Percentiles rank a stretch among this genome's conserved stretches.
Evolutionary conservation across 2,888 invertebrate genomes (phyloP).

Genomic region (Protonemura montana): DNA sequence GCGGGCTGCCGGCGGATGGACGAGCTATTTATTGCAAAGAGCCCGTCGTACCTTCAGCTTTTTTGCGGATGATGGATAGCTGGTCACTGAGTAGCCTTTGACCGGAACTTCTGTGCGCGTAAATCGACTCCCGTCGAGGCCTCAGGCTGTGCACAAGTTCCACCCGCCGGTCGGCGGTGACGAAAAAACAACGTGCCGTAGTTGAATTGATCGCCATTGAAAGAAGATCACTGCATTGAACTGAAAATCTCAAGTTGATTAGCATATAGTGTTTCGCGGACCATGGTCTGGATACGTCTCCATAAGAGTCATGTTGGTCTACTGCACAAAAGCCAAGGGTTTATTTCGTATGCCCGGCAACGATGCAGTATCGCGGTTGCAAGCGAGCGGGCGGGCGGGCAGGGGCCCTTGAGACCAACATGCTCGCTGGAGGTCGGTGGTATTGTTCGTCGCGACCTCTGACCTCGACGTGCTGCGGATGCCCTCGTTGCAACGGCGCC

Average conservation of each 20-base stretch:
- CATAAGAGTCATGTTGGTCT: too few species aligned
- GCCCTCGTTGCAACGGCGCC: background rate
- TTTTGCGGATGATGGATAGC: background rate
- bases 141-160: slow-evolving; percentile 31
- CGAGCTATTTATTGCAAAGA: background rate
- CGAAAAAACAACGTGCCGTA: background rate
- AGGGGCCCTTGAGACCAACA: background rate
- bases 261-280: background rate
- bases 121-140: background rate
- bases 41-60: background rate
- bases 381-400: background rate
- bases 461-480: background rate
- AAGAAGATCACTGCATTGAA: background rate
- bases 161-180: background rate
- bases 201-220: background rate
- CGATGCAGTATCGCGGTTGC: background rate
- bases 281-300: too few species aligned
- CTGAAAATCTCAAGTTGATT: background rate
- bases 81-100: background rate
- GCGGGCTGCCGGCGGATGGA: background rate
- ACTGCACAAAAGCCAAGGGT: too few species aligned
- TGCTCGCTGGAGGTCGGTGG: background rate
- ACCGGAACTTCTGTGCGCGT: background rate
- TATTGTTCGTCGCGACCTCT: background rate
- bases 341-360: background rate